Evolutionary conservation across 2,888 invertebrate species (phyloP).

Genomic region (Pteria penguin): DNA sequence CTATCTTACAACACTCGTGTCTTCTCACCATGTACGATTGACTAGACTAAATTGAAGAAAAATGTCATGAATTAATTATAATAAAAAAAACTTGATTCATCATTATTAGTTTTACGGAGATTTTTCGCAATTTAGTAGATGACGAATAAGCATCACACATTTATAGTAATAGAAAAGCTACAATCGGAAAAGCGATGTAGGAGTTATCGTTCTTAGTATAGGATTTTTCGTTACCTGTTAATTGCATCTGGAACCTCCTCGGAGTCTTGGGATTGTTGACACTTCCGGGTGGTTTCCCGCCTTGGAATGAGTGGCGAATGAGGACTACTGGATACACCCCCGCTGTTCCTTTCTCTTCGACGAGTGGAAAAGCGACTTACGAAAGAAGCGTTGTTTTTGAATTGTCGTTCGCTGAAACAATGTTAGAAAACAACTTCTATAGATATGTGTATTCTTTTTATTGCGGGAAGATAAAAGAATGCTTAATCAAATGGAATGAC

Average conservation of each 20-base stretch:
- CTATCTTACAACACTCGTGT: too few relatives aligned
- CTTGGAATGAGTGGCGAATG: slow-evolving; percentile 69
- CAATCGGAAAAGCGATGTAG: too few relatives aligned
- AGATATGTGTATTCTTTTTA: too few relatives aligned
- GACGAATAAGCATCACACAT: too few relatives aligned
- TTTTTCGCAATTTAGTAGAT: too few relatives aligned
- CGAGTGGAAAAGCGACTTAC: slow-evolving; percentile 89
- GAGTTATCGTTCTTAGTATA: too few relatives aligned
- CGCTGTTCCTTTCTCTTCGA: slow-evolving; percentile 66
- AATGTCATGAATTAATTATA: neutral
- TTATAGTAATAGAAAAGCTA: too few relatives aligned
- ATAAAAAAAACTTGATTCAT: neutral
- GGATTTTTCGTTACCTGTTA: slow-evolving; percentile 70
- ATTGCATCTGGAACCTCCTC: slow-evolving; percentile 68
- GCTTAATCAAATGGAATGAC: too few relatives aligned
- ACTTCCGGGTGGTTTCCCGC: slow-evolving; percentile 55
- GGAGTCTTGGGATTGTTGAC: slow-evolving; percentile 50
- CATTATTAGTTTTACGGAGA: too few relatives aligned
- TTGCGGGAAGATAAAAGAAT: too few relatives aligned
- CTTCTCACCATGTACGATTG: slow-evolving; percentile 70
- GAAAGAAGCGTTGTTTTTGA: slow-evolving; percentile 93
- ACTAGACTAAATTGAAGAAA: slow-evolving; percentile 56
- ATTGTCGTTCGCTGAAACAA: slow-evolving; percentile 80
- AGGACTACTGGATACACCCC: slow-evolving; percentile 51
- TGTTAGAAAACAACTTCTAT: too few relatives aligned